A percentile compares a stretch with the other conserved stretches of the same genome.
Conservation (phyloP, 2,797 vertebrate species). For the Nannoperca obscura region DNA sequence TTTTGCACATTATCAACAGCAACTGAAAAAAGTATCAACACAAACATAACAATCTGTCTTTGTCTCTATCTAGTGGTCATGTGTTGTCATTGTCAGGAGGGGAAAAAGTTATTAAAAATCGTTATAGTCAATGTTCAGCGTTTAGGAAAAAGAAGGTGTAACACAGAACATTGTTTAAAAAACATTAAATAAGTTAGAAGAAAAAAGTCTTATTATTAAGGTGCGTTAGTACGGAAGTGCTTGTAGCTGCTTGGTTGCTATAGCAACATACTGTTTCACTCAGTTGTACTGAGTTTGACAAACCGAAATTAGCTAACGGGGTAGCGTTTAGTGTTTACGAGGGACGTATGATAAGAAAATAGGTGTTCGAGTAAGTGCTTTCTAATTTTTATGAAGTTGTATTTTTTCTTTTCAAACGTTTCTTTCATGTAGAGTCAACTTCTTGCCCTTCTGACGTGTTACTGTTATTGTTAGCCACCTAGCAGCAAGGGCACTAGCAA, state of each 20-base stretch:
- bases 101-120: neutral
- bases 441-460: neutral
- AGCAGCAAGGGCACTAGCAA: neutral
- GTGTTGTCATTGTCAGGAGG: neutral
- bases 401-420: fast-evolving
- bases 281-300: too few relatives aligned
- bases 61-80: slow-evolving; percentile 53
- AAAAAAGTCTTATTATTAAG: neutral
- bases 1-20: neutral
- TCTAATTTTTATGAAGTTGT: neutral
- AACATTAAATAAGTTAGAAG: neutral
- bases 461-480: neutral
- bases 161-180: neutral
- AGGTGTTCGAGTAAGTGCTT: neutral
- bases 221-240: neutral
- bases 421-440: neutral
- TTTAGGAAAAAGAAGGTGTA: neutral
- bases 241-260: slow-evolving; percentile 42
- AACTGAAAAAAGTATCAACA: too few relatives aligned
- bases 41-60: neutral
- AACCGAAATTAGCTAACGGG: neutral
- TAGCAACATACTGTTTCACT: slow-evolving; percentile 19
- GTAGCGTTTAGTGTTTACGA: neutral
- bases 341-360: neutral
- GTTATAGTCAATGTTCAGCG: neutral